Base-by-base conservation (phyloP, 2,113 vertebrate species). In the Quiscalus mexicanus region DNA sequence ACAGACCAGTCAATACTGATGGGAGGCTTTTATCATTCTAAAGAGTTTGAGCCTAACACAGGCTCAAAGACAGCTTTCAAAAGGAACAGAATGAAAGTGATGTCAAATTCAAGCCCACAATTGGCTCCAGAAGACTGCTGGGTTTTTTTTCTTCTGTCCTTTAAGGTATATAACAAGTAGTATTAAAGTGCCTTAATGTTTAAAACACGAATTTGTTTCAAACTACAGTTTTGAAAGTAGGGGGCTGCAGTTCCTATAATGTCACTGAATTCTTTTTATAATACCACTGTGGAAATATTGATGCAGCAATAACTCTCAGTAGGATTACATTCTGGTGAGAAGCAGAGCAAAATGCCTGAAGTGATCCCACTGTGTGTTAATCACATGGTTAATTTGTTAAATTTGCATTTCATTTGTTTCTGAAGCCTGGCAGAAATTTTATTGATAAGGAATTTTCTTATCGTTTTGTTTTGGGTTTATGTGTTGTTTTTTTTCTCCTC, bases 151-250 rank as follows among this genome's bases (percentile, higher is more conserved):
- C 78, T 96, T 83, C 87, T 92, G 81, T 62, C 31, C 79, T 96
- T 96, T 96, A 97, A 97, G 90, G 71, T 92, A 91, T 80, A 81
- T 91, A 95, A 94, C 92, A 97, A 97, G 65, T 84, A 91, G 79
- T 95, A 95, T 94, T 97, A 97, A 95, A 95, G 81, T 92, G 39
- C 78, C 95, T 96, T 96, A 91, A 93, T 96, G 89, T 97, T 96
- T 96, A 97, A 98, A 98, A 96, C 95, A 96, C 75, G 83, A 95
- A 95, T 97, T 96, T 98, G 68, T 97, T 97, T 98, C 94, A 95
- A 97, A 91, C 79, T 80, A 69, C 56, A 76, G n/a, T 94, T 97
- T 97, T 97, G 92, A 96, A 96, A 96, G 77, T 52, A 33, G 35
- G 30, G 84, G 41, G 19, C 60, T 90, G 44, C 37, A 89, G 79